Evolutionary conservation across 1,140 invertebrate species (phyloP).

Genomic region (Protaetia brevitarsis): DNA sequence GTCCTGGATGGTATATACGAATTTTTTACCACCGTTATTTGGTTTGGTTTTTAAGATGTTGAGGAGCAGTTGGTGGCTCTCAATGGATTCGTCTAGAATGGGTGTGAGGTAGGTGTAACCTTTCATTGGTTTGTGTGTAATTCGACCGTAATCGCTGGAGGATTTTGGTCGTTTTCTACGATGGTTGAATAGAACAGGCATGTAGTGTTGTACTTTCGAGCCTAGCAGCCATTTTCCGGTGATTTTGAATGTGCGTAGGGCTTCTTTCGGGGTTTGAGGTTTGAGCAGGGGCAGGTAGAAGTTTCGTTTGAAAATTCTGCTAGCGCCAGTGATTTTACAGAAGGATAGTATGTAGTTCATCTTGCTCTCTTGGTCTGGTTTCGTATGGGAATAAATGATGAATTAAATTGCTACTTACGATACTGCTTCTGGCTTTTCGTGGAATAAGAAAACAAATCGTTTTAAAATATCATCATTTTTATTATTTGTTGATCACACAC

Average conservation of each 20-base stretch:
- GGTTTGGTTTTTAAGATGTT: conserved; percentile 62
- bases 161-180: conserved; percentile 63
- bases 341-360: conserved; percentile 59
- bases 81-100: conserved; percentile 59
- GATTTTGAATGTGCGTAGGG: conserved; percentile 74
- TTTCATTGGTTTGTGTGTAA: conserved; percentile 62
- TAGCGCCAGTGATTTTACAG: conserved; percentile 78
- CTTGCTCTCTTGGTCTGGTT: neutral
- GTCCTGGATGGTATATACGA: conserved; percentile 74
- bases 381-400: no score
- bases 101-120: conserved; percentile 75
- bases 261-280: conserved; percentile 76
- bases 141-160: conserved; percentile 60
- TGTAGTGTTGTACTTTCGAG: conserved; percentile 72
- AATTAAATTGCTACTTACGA: neutral
- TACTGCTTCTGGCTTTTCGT: no score
- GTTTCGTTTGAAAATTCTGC: conserved; percentile 73
- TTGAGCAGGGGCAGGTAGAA: conserved; percentile 81
- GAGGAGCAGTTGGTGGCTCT: conserved; percentile 60
- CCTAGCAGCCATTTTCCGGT: conserved; percentile 63
- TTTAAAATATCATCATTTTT: no score
- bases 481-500: no score
- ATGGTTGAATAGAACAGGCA: conserved; percentile 66
- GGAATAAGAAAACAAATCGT: no score
- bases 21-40: conserved; percentile 52